phyloP scores from a whole-genome alignment of 2,113 vertebrate species.

The Phrynosoma blainvillii region DNA sequence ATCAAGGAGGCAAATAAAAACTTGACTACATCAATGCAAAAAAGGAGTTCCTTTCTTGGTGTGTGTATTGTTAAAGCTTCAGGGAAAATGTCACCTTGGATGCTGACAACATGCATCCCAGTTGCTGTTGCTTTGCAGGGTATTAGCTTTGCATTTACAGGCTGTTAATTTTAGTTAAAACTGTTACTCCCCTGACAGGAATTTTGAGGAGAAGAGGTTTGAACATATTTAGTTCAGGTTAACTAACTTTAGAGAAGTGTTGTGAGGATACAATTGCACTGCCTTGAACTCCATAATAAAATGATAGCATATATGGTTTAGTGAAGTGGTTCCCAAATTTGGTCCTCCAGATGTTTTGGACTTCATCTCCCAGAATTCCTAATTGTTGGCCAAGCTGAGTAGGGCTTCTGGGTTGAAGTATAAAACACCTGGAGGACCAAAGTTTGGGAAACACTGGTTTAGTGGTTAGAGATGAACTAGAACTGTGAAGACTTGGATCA shows the following conservation, averaged over 20 bases:
- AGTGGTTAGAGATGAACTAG: too few species aligned
- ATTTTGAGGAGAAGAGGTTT: not conserved
- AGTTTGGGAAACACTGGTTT: not conserved
- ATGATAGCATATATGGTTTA: not conserved
- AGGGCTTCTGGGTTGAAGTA: too few species aligned
- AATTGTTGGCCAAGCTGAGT: too few species aligned
- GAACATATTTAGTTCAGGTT: not conserved
- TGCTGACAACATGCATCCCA: not conserved
- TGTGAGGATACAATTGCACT: not conserved
- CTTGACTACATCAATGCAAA: not conserved
- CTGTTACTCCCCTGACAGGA: not conserved
- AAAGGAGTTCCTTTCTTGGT: not conserved
- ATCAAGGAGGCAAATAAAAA: slow-evolving; percentile 24
- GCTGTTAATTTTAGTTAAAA: not conserved
- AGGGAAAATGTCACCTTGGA: not conserved
- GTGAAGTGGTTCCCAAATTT: too few species aligned
- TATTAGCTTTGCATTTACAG: too few species aligned
- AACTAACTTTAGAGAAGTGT: not conserved
- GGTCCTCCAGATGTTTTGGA: too few species aligned
- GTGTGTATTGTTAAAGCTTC: not conserved
- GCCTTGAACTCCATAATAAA: not conserved
- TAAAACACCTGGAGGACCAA: too few species aligned
- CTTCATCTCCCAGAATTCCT: too few species aligned
- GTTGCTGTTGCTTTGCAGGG: not conserved
- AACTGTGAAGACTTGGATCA: too few species aligned